phyloP scores from a whole-genome alignment of 2,113 vertebrate genomes.

The Ammodytes dubius region DNA sequence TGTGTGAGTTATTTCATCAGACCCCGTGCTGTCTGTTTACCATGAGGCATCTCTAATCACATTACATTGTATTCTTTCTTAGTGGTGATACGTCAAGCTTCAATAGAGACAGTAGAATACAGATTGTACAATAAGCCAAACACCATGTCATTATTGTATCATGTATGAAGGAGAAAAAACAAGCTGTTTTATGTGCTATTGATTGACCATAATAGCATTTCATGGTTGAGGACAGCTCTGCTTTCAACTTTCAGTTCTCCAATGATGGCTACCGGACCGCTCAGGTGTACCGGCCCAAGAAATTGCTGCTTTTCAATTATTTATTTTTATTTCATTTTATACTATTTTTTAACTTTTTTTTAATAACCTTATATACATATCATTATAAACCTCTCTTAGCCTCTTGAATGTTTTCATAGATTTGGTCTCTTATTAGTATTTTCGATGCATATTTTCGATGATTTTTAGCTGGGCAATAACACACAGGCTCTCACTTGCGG shows the following conservation, averaged over 20 bases:
- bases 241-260: conserved; percentile 4
- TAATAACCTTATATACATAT: too few species aligned
- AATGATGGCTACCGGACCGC: neutral
- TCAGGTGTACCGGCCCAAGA: neutral
- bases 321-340: neutral
- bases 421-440: neutral
- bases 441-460: neutral
- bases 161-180: neutral
- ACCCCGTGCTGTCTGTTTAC: neutral
- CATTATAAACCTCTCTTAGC: too few species aligned
- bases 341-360: too few species aligned
- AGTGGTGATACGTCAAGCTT: too few species aligned
- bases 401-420: neutral
- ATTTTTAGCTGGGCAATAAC: neutral
- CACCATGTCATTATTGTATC: neutral
- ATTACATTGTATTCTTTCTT: neutral
- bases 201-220: neutral
- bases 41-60: neutral
- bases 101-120: neutral
- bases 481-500: neutral
- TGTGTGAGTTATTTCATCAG: conserved; percentile 26
- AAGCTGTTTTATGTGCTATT: neutral
- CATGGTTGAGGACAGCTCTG: neutral
- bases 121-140: neutral
- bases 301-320: neutral